These are phyloP conservation scores for Platygyra sinensis DNA, from an alignment of 64 coral and sea anemone genomes.

Conservation along the genomic window DNA sequence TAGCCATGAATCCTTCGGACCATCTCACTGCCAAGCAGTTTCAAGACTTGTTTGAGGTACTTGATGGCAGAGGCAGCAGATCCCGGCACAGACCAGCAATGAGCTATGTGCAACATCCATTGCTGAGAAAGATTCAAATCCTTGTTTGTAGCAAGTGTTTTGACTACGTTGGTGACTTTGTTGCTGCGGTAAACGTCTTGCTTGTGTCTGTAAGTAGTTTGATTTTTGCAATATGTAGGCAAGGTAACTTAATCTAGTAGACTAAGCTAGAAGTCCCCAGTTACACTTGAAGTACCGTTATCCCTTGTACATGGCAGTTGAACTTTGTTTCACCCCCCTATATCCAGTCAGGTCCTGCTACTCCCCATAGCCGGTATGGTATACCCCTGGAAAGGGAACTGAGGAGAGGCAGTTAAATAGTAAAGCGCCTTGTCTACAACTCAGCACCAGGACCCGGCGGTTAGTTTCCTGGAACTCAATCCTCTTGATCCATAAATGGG, in stretches of 20 bases:
- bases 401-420: too few relatives aligned
- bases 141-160: constrained; percentile 66
- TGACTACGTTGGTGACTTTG: constrained; percentile 82
- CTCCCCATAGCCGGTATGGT: too few relatives aligned
- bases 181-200: constrained; percentile 77
- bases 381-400: too few relatives aligned
- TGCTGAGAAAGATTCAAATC: constrained; percentile 63
- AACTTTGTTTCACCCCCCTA: too few relatives aligned
- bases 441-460: too few relatives aligned
- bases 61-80: constrained; percentile 38
- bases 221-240: neutral
- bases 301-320: too few relatives aligned
- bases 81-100: constrained; percentile 65
- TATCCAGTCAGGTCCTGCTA: too few relatives aligned
- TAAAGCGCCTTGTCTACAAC: too few relatives aligned
- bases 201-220: constrained; percentile 89
- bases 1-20: constrained; percentile 29
- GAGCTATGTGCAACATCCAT: constrained; percentile 71
- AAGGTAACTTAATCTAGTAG: neutral
- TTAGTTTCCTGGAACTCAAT: too few relatives aligned
- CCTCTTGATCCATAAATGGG: too few relatives aligned
- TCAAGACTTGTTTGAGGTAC: constrained; percentile 87
- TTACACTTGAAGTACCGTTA: too few relatives aligned
- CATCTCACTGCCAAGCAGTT: constrained; percentile 73
- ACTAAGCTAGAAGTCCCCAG: too few relatives aligned